These are phyloP conservation scores for Pangasius sanitwongsei DNA, from an alignment of 2,797 vertebrate genomes.

Conservation along the genomic window DNA sequence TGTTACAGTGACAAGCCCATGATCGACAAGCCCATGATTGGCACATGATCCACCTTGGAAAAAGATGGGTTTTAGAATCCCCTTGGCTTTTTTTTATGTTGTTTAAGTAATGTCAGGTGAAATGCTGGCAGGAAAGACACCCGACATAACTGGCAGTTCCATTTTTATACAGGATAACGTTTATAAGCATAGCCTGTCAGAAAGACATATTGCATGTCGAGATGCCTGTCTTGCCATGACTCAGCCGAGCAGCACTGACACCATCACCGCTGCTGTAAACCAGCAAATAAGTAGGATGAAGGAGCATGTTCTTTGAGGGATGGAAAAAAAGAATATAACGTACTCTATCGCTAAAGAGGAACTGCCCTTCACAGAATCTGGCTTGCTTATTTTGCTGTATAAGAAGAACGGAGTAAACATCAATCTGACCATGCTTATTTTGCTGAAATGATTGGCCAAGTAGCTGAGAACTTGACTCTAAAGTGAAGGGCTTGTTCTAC, in stretches of 20 bases:
- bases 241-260: not conserved
- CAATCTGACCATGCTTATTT: not conserved
- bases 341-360: not conserved
- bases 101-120: not conserved
- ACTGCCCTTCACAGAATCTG: not conserved
- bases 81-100: not conserved
- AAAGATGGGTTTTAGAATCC: not conserved
- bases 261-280: not conserved
- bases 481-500: not conserved
- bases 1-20: not conserved
- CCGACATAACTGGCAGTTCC: not conserved
- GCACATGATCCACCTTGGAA: not conserved
- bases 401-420: not conserved
- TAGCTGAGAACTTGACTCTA: not conserved
- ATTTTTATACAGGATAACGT: not conserved
- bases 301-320: not conserved
- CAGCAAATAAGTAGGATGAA: not conserved
- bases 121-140: not conserved
- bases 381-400: not conserved
- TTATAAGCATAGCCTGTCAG: not conserved
- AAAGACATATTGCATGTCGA: not conserved
- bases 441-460: not conserved
- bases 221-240: not conserved
- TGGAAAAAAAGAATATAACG: not conserved
- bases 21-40: not conserved